Evolutionary conservation across 2,888 invertebrate species (phyloP), one percentile per base, ranked within the genome.

Genomic region (Eretmocerus hayati): DNA sequence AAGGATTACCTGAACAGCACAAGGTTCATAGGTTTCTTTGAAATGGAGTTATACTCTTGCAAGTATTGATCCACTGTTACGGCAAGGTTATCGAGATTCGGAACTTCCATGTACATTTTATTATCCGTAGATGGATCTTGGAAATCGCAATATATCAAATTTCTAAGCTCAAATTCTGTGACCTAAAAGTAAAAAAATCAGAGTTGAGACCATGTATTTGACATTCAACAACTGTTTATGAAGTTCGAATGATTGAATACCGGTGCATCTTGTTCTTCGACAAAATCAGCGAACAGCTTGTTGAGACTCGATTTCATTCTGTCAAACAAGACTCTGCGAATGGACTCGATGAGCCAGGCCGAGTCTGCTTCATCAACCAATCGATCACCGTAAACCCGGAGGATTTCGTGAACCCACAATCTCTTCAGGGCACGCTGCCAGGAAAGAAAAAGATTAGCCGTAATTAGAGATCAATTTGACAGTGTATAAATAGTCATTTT

Each of bases 11-110:
- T 84, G 72, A 91, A 91, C 26, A 95, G 75, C 4, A 95, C 94
- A 46, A 95, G 78, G 70, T 91, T 88, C 94, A 95, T 94, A 0
- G 94, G 93, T 64, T 93, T 94, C 72, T 92, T 94, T 6, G 90
- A 88, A 84, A 94, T 90, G 59, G 90, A 90, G 71, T 95, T 95
- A 67, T 85, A 94, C 66, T 95, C 95, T 1, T 83, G 82, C 13
- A 95, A 76, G 72, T 88, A 93, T 0, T 87, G 84, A 55, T 93
- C 90, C 0, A 91, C 91, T 1, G 90, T 85, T 0, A 77, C 71
- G 36, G 85, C 80, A 44, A 95, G 74, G 56, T 83, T 80, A 38
- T 89, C 88, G 65, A 92, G 75, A 67, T 93, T 87, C 2, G 77
- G 72, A 0, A 93, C 90, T 75, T 95, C 94, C 23, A 33, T 43